phyloP scores from a whole-genome alignment of 2,797 vertebrate species.

The Cossypha niveicapilla region DNA sequence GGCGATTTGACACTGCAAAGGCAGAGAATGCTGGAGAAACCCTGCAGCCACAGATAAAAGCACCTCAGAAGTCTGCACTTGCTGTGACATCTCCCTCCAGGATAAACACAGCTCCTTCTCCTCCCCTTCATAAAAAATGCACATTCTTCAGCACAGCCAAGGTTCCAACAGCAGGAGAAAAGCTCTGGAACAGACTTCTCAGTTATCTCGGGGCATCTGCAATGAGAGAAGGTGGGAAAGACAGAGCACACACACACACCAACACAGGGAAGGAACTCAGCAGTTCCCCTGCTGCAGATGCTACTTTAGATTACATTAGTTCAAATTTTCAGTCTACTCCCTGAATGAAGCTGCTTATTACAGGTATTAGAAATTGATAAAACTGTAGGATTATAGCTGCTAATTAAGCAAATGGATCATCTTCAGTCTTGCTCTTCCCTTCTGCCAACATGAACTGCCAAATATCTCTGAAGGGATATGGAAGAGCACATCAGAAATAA shows the following conservation, averaged over 20 bases:
- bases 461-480: background rate
- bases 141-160: background rate
- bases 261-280: background rate
- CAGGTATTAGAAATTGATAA: background rate
- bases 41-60: conserved; percentile 53
- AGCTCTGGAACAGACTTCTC: background rate
- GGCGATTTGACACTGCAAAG: conserved; percentile 45
- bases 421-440: background rate
- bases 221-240: background rate
- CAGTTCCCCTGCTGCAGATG: background rate
- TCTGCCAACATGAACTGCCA: background rate
- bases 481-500: background rate
- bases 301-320: background rate
- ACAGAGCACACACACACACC: background rate
- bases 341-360: background rate
- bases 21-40: background rate
- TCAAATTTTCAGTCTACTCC: background rate
- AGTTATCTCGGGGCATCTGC: background rate
- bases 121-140: background rate
- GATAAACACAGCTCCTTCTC: conserved; percentile 24
- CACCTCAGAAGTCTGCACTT: conserved; percentile 18
- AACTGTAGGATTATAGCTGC: background rate
- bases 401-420: background rate
- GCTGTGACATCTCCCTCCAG: conserved; percentile 39
- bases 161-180: background rate